These are phyloP conservation scores for Oryzias sinensis DNA, from an alignment of 2,797 vertebrate genomes.

Conservation along the genomic window DNA sequence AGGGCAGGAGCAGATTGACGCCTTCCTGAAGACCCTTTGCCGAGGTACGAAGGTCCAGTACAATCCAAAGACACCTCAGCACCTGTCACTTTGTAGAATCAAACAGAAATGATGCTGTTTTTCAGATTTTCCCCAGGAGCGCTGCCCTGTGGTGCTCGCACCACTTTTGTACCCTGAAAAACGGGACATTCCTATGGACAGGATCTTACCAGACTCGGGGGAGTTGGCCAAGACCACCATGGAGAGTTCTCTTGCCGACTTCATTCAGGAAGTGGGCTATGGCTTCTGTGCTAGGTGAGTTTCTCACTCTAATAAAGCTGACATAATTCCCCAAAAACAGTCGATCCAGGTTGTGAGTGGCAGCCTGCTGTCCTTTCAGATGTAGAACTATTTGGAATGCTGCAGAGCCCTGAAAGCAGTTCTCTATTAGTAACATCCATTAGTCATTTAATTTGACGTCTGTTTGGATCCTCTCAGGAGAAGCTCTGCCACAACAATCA, in stretches of 20 bases:
- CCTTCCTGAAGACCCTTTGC: conserved; percentile 98
- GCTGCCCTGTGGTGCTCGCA: conserved; percentile 99
- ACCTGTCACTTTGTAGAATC: too few species aligned
- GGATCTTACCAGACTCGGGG: conserved; percentile 99
- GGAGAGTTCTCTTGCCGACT: conserved; percentile 98
- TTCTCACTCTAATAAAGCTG: background rate
- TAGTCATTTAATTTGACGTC: too few species aligned
- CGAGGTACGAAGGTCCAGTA: conserved; percentile 81
- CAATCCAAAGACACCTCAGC: too few species aligned
- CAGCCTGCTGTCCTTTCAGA: too few species aligned
- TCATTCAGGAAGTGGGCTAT: conserved; percentile 99
- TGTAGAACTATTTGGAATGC: too few species aligned
- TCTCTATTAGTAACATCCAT: too few species aligned
- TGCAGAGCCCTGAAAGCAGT: too few species aligned
- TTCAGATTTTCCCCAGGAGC: conserved; percentile 98
- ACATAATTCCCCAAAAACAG: too few species aligned
- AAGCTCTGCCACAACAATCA: too few species aligned
- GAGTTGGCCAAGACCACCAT: conserved; percentile 99
- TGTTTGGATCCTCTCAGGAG: too few species aligned
- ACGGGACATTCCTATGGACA: conserved; percentile 99
- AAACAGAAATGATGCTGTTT: conserved; percentile 1
- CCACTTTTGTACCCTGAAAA: conserved; percentile 99
- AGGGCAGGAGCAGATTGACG: conserved; percentile 98
- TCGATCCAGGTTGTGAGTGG: too few species aligned
- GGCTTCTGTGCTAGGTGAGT: conserved; percentile 95